Evolutionary conservation across 2,888 invertebrate species (phyloP), one percentile per base, ranked within the genome.

Genomic region (Onchidella celtica): DNA sequence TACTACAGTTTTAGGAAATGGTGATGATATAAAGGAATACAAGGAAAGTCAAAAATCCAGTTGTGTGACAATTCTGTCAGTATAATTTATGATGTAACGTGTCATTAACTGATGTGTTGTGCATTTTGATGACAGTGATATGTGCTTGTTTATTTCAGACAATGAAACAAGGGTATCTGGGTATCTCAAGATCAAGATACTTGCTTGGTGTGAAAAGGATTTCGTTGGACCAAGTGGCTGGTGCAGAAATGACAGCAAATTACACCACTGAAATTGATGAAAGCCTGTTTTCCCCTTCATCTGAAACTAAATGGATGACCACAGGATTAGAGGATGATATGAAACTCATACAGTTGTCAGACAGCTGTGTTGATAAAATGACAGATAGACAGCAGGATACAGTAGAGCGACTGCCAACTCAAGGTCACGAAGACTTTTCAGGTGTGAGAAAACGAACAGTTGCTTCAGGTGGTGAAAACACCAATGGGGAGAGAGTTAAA

Each of bases 131-230:
- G n/a, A n/a, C n/a, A n/a, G n/a, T n/a, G n/a, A n/a, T n/a, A n/a
- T n/a, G n/a, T n/a, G n/a, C n/a, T n/a, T n/a, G n/a, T 57, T 38
- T 3, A n/a, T 29, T n/a, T 17, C 70, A 72, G 63, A 57, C 38
- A 0, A 81, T 84, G 81, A 70, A 70, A 66, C 66, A 75, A 6
- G 84, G 84, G 3, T 84, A 69, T 69, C 55, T 81, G 57, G 75
- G 72, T 34, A 65, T 84, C 27, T 79, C 84, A 21, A 40, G 84
- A 61, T 69, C 81, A 21, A 74, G 84, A 32, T 84, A 84, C 72
- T 61, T 68, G 70, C 74, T 84, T 70, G 84, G 84, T 11, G 75
- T 81, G n/a, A 81, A 75, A 27, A 55, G 84, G 27, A 73, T 79
- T 9, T 63, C 72, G 1, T 40, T 40, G 3, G 79, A 79, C 29